Conservation (phyloP, 2,797 vertebrate genomes). For the Gymnothorax reevesii region DNA sequence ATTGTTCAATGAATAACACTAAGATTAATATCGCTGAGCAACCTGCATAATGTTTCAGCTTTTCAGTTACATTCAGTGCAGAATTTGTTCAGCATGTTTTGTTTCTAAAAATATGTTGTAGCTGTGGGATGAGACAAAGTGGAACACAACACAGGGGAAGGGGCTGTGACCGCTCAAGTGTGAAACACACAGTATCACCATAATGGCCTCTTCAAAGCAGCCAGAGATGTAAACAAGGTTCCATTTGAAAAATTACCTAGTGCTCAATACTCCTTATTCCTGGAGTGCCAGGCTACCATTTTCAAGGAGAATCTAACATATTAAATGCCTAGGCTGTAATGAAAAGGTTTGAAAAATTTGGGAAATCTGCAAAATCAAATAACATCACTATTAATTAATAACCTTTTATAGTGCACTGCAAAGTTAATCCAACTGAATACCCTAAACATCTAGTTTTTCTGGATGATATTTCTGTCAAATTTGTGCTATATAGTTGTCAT, state of each 20-base stretch:
- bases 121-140: slow-evolving; percentile 10
- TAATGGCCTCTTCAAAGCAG: slow-evolving; percentile 14
- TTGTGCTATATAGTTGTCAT: neutral
- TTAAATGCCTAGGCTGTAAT: neutral
- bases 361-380: neutral
- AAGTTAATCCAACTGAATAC: neutral
- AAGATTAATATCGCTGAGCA: neutral
- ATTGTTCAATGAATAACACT: neutral
- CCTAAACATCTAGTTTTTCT: neutral
- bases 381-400: neutral
- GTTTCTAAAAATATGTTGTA: slow-evolving; percentile 22
- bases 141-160: slow-evolving; percentile 1
- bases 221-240: slow-evolving; percentile 24
- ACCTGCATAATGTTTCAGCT: neutral
- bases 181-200: neutral
- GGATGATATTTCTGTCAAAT: neutral
- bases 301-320: neutral
- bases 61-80: neutral
- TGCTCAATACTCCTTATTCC: slow-evolving; percentile 1
- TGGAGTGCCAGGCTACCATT: slow-evolving; percentile 3
- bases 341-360: neutral
- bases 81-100: neutral
- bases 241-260: slow-evolving; percentile 13
- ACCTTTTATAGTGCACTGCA: neutral
- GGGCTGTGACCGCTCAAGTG: neutral